These are phyloP conservation scores for Ridgeia piscesae DNA, from an alignment of 1,140 invertebrate species.

Conservation along the genomic window DNA sequence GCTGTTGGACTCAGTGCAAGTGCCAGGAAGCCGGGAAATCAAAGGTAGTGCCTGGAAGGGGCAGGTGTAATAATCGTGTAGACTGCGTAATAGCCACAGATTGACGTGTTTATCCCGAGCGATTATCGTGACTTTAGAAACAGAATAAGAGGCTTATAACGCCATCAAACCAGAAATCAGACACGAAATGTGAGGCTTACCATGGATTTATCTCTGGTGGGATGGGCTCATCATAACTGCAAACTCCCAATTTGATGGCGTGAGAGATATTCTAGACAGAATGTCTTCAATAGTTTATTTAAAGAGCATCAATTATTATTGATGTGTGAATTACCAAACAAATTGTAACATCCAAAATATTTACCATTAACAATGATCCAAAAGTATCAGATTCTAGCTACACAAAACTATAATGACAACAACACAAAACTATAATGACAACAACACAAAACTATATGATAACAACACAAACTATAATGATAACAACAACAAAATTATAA, in stretches of 20 bases:
- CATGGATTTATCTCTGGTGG: background rate
- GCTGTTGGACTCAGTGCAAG: background rate
- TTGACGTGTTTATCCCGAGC: background rate
- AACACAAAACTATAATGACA: background rate
- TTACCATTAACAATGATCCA: background rate
- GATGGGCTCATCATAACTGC: background rate
- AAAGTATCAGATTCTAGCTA: background rate
- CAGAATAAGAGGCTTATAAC: background rate
- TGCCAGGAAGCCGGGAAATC: background rate
- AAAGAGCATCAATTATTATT: background rate
- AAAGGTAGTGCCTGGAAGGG: background rate
- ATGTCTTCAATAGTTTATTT: background rate
- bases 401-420: too few species aligned
- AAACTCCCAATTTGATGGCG: background rate
- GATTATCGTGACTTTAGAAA: background rate
- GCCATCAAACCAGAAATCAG: background rate
- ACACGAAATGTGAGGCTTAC: background rate
- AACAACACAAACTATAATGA: background rate
- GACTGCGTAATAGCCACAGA: background rate
- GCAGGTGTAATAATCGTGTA: background rate
- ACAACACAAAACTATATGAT: background rate
- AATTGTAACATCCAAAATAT: background rate
- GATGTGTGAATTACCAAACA: background rate
- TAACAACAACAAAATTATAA: background rate
- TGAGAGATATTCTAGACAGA: background rate